Conservation (phyloP, 92 coral and sea anemone species). For the Phymanthus crucifer region DNA sequence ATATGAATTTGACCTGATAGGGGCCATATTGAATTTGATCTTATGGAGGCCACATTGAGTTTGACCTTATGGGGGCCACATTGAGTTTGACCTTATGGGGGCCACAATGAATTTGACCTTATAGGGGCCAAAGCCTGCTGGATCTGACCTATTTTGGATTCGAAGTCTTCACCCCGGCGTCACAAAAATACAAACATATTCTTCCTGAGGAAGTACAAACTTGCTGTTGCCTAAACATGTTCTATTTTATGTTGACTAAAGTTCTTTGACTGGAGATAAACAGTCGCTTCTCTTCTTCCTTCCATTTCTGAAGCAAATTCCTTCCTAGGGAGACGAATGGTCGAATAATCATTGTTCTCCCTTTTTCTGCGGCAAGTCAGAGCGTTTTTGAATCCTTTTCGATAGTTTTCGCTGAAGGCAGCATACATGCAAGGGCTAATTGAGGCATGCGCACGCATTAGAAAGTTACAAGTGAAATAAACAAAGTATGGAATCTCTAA, state of each 20-base stretch:
- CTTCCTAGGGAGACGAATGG: neutral
- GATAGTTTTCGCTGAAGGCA: conserved; percentile 74
- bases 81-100: no score
- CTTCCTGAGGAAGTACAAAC: no score
- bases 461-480: conserved; percentile 46
- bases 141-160: no score
- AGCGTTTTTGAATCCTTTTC: conserved; percentile 66
- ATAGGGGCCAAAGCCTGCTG: no score
- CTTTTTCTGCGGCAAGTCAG: conserved; percentile 9
- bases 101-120: no score
- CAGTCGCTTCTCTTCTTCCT: neutral
- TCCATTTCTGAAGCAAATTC: neutral
- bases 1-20: no score
- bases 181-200: no score
- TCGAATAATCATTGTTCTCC: neutral
- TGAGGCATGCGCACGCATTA: conserved; percentile 76
- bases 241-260: neutral
- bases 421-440: conserved; percentile 76
- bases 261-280: neutral
- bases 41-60: no score
- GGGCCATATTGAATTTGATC: no score
- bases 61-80: no score
- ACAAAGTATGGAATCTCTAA: conserved; percentile 18
- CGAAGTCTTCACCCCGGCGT: no score
- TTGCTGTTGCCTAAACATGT: neutral